Evolutionary conservation across 2,113 vertebrate species (phyloP).

Genomic region (Bungarus multicinctus): DNA sequence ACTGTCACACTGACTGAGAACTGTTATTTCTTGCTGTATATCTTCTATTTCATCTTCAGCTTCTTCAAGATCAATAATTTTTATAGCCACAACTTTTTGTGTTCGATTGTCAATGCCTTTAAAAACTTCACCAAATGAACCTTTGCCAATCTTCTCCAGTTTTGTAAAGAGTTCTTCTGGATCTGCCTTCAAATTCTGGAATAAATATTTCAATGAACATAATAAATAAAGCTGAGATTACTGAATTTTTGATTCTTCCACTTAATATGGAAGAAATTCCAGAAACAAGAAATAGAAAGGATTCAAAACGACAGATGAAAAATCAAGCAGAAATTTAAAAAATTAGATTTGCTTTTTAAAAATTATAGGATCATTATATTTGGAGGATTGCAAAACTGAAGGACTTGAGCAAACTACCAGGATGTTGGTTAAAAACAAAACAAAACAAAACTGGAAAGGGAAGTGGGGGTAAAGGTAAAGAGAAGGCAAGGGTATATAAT

Average conservation of each 20-base stretch:
- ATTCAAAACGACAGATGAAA: neutral
- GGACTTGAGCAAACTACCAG: neutral
- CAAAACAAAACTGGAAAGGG: neutral
- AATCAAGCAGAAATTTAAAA: neutral
- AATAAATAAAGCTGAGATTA: neutral
- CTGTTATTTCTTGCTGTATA: conserved; percentile 98
- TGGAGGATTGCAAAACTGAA: neutral
- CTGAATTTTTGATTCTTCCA: neutral
- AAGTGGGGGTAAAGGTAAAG: neutral
- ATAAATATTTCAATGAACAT: conserved; percentile 18
- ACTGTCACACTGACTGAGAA: conserved; percentile 98
- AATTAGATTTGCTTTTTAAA: neutral
- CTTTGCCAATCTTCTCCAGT: conserved; percentile 94
- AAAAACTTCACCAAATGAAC: conserved; percentile 97
- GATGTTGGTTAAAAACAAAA: neutral
- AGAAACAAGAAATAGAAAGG: neutral
- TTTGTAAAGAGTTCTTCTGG: conserved; percentile 96
- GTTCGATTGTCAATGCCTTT: conserved; percentile 98
- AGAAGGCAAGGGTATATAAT: neutral
- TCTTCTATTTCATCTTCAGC: conserved; percentile 99
- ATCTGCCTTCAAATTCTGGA: conserved; percentile 86
- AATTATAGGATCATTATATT: neutral
- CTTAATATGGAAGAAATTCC: neutral
- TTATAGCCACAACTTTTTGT: conserved; percentile 97
- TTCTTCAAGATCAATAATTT: conserved; percentile 98